Evolutionary conservation across 2,797 vertebrate genomes (phyloP).

Genomic region (Acropternis orthonyx): DNA sequence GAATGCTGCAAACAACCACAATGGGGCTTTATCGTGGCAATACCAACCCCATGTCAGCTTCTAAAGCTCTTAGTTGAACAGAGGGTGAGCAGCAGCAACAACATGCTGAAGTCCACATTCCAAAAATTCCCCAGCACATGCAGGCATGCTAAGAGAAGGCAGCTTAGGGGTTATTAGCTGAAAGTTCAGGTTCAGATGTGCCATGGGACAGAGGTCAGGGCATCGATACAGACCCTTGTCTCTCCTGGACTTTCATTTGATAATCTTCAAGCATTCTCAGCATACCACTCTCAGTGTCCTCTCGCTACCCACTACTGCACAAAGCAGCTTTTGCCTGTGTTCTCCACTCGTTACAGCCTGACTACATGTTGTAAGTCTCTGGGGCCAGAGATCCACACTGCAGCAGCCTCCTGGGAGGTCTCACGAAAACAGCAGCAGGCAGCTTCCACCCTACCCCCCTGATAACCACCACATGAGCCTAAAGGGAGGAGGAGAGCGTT

Average conservation of each 20-base stretch:
- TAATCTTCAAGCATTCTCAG: neutral
- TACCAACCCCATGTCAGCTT: neutral
- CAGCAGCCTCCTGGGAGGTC: neutral
- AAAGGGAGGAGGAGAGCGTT: neutral
- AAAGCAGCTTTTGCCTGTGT: fast-evolving
- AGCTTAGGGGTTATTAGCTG: neutral
- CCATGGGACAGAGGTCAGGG: neutral
- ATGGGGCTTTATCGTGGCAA: neutral
- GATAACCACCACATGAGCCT: neutral
- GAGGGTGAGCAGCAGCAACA: neutral
- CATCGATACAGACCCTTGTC: neutral
- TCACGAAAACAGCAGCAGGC: neutral
- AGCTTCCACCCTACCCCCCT: neutral
- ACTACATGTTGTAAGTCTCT: neutral
- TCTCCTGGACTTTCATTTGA: neutral
- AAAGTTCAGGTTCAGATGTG: constrained; percentile 15
- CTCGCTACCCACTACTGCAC: neutral
- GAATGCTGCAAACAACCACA: constrained; percentile 56
- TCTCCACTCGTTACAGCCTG: neutral
- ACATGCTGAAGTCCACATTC: constrained; percentile 22
- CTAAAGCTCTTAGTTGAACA: constrained; percentile 17
- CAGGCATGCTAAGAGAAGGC: neutral
- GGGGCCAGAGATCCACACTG: neutral
- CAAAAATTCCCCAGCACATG: constrained; percentile 18
- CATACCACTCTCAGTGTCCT: neutral